Base-by-base conservation (phyloP, 1,140 invertebrate species). In the Diabrotica undecimpunctata region DNA sequence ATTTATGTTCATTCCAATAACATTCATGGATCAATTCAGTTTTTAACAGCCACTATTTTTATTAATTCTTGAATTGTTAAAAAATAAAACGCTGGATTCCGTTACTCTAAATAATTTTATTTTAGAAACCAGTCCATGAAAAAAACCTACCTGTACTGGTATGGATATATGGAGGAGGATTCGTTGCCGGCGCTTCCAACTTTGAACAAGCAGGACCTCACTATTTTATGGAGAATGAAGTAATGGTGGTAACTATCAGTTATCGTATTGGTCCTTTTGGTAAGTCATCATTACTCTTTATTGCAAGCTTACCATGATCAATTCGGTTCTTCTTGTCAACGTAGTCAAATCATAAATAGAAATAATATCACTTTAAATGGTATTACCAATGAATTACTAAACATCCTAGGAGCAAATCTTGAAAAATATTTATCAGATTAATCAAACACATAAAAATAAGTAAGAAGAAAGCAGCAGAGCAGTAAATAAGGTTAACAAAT, bases 221-320 rank as follows among this genome's bases (percentile, higher is more conserved):
- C 46, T 66, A 64, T 57, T 64, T 69, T 5, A 51, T 69, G 55
- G 61, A 66, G 5, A 35, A 66, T 36, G 58, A 61, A 10, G 62
- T 69, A 0, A 39, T 69, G 5, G 35, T 69, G 5, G 68, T 69
- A n/a, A 54, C 50, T 38, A 36, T 63, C 9, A 69, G 66, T 38
- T 69, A 69, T 46, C 54, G 68, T 39, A 7, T 69, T n/a, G 65
- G 61, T 14, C 54, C 64, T 12, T 69, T 69, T 56, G 67, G 67
- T 68, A 51, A 65, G 54, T 38, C 5, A 60, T 57, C 1, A 25
- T n/a, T 54, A 9, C 46, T 8, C 7, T 50, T n/a, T 8, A 7
- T 50, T n/a, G n/a, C 7, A 8, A 50, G 46, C 7, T 8, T 7
- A n/a, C 7, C 7, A 50, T 50, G 7, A n/a, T 50, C 46, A n/a